Conservation (phyloP, 2,888 invertebrate species). For the Epirrhoe tristata region DNA sequence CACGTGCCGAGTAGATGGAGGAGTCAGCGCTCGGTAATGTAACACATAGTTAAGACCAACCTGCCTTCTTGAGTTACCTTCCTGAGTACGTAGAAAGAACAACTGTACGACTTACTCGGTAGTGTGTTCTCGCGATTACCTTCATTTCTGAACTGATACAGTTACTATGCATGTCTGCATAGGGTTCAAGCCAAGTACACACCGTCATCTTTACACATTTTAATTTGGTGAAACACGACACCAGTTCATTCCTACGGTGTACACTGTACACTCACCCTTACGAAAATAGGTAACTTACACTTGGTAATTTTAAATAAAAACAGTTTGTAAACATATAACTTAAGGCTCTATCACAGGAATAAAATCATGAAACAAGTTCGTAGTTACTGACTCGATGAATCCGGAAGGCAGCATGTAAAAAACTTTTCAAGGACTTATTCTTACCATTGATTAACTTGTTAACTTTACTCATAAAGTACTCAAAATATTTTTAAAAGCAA, state of each 20-base stretch:
- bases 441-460: no score
- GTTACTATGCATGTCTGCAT: constrained; percentile 14
- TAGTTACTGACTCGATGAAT: constrained; percentile 36
- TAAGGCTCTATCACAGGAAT: constrained; percentile 75
- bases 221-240: constrained; percentile 23
- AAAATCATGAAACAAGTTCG: constrained; percentile 59
- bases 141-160: background rate
- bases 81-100: no score
- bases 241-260: constrained; percentile 14
- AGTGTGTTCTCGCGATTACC: no score
- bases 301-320: constrained; percentile 40
- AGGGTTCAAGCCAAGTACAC: constrained; percentile 6
- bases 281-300: constrained; percentile 51
- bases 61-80: no score
- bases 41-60: no score
- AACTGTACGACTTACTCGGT: no score
- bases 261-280: constrained; percentile 43
- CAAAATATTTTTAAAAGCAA: no score
- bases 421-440: background rate
- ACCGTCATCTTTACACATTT: constrained; percentile 18
- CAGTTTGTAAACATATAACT: constrained; percentile 48
- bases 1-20: no score
- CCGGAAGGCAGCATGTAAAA: constrained; percentile 47
- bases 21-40: no score
- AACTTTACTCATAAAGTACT: no score